Evolutionary conservation across 2,888 invertebrate species (phyloP).

Genomic region (Caenorhabditis sp.): DNA sequence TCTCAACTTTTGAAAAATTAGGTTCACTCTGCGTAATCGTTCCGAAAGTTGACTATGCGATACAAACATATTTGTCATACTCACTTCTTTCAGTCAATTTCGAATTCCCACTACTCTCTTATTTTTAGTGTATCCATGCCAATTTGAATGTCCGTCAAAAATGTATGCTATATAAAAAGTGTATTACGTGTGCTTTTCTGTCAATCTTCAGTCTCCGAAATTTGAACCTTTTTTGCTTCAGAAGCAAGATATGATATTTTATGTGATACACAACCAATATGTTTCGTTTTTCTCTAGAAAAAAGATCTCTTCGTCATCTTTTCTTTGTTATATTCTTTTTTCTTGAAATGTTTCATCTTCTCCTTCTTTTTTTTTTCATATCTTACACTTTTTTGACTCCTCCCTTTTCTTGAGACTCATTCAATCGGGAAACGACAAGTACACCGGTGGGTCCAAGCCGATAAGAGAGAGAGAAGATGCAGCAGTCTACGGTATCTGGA

Average conservation of each 20-base stretch:
- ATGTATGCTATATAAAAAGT: not conserved
- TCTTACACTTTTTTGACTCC: slow-evolving; percentile 16
- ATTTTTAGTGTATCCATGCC: not conserved
- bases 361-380: slow-evolving; percentile 21
- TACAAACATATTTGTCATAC: not conserved
- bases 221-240: not conserved
- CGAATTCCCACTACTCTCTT: too few species aligned
- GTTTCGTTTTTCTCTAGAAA: slow-evolving; percentile 9
- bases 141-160: not conserved
- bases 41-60: not conserved
- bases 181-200: not conserved
- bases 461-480: slow-evolving; percentile 16
- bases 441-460: not conserved
- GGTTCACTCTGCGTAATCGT: too few species aligned
- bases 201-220: not conserved
- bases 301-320: slow-evolving; percentile 5
- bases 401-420: not conserved
- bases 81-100: not conserved
- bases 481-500: slow-evolving; percentile 36
- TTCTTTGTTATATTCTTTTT: slow-evolving; percentile 13
- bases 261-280: not conserved
- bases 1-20: too few species aligned
- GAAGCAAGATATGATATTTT: not conserved
- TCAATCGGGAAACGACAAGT: not conserved
- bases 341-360: slow-evolving; percentile 30